Percentiles rank a stretch among this genome's conserved stretches.
phyloP scores from a whole-genome alignment of 2,888 invertebrate genomes.

The Drosophila incognita region DNA sequence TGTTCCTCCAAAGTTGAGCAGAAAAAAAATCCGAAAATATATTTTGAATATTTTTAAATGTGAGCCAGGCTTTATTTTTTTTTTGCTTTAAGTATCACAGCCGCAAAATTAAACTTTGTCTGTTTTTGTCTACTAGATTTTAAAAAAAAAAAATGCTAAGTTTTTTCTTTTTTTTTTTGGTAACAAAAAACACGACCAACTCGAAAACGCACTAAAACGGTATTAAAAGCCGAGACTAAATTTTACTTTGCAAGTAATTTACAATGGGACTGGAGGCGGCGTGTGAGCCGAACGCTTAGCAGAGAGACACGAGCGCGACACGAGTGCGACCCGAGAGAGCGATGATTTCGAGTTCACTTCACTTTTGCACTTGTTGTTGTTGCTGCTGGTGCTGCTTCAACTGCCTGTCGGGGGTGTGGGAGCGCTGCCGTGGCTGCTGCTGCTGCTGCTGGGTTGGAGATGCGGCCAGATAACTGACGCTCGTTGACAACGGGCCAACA shows the following conservation, averaged over 20 bases:
- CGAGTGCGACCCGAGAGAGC: slow-evolving; percentile 16
- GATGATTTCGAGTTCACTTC: slow-evolving; percentile 69
- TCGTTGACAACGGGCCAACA: slow-evolving; percentile 38
- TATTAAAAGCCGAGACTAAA: slow-evolving; percentile 83
- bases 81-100: slow-evolving; percentile 41
- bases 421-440: slow-evolving; percentile 30
- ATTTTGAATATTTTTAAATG: slow-evolving; percentile 2
- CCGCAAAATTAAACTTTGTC: slow-evolving; percentile 39
- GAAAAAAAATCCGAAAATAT: slow-evolving; percentile 31
- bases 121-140: slow-evolving; percentile 10
- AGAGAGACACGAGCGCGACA: slow-evolving; percentile 39
- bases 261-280: slow-evolving; percentile 60
- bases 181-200: slow-evolving; percentile 82
- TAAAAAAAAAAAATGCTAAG: slow-evolving; percentile 11
- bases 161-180: slow-evolving; percentile 44
- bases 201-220: slow-evolving; percentile 84
- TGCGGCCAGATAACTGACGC: slow-evolving; percentile 63
- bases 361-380: slow-evolving; percentile 68
- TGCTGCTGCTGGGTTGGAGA: slow-evolving; percentile 42
- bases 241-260: slow-evolving; percentile 83
- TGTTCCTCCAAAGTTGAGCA: neutral
- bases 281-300: slow-evolving; percentile 50
- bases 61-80: slow-evolving; percentile 6
- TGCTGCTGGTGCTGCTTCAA: slow-evolving; percentile 21
- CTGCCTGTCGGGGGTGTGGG: slow-evolving; percentile 18